Conservation (phyloP, 2,797 vertebrate genomes). For the Sebastes cheni region DNA sequence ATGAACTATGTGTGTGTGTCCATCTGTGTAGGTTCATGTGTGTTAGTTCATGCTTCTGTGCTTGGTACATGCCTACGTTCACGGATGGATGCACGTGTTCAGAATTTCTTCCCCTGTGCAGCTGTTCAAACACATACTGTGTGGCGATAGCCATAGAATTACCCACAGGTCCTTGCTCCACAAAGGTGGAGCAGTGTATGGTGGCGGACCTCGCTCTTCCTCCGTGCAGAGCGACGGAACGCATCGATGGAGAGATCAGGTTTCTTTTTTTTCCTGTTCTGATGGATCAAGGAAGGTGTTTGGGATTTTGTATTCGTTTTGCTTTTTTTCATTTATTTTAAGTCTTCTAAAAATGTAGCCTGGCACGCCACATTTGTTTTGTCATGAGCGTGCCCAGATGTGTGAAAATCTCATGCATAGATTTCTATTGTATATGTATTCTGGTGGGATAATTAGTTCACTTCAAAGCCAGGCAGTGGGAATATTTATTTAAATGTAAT, state of each 20-base stretch:
- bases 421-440: conserved; percentile 16
- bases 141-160: conserved; percentile 38
- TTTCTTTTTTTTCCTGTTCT: conserved; percentile 70
- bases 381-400: conserved; percentile 50
- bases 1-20: conserved; percentile 26
- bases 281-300: conserved; percentile 75
- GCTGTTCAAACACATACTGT: conserved; percentile 69
- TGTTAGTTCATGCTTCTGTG: conserved; percentile 13
- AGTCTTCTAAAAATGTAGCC: conserved; percentile 48
- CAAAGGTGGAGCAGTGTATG: conserved; percentile 50
- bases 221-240: conserved; percentile 44
- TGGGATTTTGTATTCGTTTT: conserved; percentile 47
- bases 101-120: conserved; percentile 53
- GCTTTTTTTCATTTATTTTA: conserved; percentile 16
- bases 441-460: conserved; percentile 27
- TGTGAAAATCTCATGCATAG: conserved; percentile 20
- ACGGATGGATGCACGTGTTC: conserved; percentile 40
- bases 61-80: conserved; percentile 35
- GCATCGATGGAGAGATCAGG: conserved; percentile 59
- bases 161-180: conserved; percentile 45
- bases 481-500: not conserved
- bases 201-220: conserved; percentile 59
- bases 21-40: conserved; percentile 2
- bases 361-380: conserved; percentile 52
- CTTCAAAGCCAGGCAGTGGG: conserved; percentile 22